Conservation (phyloP, 2,113 vertebrate species). For the Crotalus viridis region DNA sequence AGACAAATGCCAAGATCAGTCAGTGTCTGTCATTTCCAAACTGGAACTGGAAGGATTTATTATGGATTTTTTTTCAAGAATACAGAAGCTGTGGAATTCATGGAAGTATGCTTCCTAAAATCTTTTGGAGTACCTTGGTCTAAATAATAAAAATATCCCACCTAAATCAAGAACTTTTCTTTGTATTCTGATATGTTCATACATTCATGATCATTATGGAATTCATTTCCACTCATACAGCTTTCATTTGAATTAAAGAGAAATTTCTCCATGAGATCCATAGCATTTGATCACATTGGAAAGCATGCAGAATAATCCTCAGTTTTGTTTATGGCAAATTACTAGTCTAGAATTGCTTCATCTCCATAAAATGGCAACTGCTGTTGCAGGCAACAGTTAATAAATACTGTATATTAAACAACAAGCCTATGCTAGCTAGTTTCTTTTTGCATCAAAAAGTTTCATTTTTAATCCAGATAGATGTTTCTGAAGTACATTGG, state of each 20-base stretch:
- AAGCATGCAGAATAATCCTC: not conserved
- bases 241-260: not conserved
- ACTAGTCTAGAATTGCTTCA: not conserved
- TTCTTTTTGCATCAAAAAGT: not conserved
- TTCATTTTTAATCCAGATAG: not conserved
- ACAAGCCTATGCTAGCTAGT: not conserved
- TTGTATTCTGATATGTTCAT: not conserved
- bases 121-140: not conserved
- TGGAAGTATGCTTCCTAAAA: not conserved
- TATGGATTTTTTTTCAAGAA: not conserved
- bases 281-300: not conserved
- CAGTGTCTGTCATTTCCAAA: not conserved
- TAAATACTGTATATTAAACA: not conserved
- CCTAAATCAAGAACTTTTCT: not conserved
- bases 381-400: not conserved
- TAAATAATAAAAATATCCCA: not conserved
- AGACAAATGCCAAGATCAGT: not conserved
- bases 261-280: not conserved
- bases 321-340: not conserved
- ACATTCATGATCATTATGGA: not conserved
- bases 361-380: not conserved
- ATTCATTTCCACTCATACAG: not conserved
- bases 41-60: not conserved
- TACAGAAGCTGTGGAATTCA: not conserved
- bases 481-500: fast-evolving